A percentile compares a stretch with the other conserved stretches of the same genome.
These are phyloP conservation scores for Gadopsis bispinosus DNA, from an alignment of 2,797 vertebrate genomes.

Conservation along the genomic window DNA sequence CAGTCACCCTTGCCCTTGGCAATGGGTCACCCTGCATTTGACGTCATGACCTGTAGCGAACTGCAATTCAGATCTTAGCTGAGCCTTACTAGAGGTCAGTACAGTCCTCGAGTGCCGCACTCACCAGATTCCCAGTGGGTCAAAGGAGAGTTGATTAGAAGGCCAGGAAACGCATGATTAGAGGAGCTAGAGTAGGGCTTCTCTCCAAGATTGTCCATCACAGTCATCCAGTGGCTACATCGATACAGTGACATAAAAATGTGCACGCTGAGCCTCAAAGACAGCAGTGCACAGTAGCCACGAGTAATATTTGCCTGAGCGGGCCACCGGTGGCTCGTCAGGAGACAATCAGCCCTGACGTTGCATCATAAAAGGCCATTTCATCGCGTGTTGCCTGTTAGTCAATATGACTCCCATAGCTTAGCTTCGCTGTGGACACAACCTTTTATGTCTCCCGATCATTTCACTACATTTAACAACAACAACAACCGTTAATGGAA, in stretches of 20 bases:
- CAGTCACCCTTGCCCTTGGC: conserved; percentile 53
- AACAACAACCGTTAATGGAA: conserved; percentile 65
- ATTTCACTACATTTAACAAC: conserved; percentile 63
- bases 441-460: conserved; percentile 65
- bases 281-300: conserved; percentile 41
- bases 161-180: conserved; percentile 46
- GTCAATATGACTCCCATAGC: conserved; percentile 65
- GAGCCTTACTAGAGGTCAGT: conserved; percentile 30
- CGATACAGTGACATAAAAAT: conserved; percentile 42
- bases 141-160: conserved; percentile 48
- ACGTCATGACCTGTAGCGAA: conserved; percentile 53
- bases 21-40: conserved; percentile 51
- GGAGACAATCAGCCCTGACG: conserved; percentile 69
- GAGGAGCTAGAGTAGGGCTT: conserved; percentile 35
- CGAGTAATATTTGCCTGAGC: conserved; percentile 46
- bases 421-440: conserved; percentile 21
- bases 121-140: conserved; percentile 33
- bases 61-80: conserved; percentile 36
- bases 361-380: conserved; percentile 65
- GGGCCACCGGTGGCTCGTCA: conserved; percentile 65
- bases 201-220: conserved; percentile 58
- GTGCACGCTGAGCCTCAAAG: conserved; percentile 31
- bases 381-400: conserved; percentile 55
- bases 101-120: conserved; percentile 27
- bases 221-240: conserved; percentile 43